Conservation (phyloP, 2,888 invertebrate genomes). For the Drosophila infuscata region DNA sequence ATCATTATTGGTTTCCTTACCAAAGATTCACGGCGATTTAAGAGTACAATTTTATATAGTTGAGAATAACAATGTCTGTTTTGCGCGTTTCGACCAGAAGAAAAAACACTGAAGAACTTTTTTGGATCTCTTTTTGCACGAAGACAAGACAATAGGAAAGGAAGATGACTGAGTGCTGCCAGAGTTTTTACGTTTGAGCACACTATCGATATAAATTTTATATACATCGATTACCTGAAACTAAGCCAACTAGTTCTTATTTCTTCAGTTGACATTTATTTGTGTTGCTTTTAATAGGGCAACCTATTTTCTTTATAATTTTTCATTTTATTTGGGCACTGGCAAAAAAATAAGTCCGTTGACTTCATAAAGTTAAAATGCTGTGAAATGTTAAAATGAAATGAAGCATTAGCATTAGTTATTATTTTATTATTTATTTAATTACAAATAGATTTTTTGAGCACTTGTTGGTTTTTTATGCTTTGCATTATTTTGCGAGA, state of each 20-base stretch:
- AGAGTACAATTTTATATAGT: background rate
- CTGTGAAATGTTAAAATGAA: too few species aligned
- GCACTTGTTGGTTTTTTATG: background rate
- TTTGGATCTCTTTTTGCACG: too few species aligned
- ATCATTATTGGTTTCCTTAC: background rate
- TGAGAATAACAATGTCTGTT: background rate
- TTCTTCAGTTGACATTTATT: background rate
- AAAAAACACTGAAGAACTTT: background rate
- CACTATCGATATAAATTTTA: background rate
- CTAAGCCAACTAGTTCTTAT: background rate
- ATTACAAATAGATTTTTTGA: background rate
- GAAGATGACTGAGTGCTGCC: constrained; percentile 4
- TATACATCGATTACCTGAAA: background rate
- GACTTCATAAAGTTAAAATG: constrained; percentile 3
- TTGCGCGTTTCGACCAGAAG: background rate
- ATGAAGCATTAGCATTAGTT: background rate
- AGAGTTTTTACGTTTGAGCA: background rate
- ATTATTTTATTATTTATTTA: too few species aligned
- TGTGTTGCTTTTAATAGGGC: background rate
- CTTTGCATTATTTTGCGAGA: background rate
- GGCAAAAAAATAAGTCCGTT: constrained; percentile 33
- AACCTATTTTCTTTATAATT: background rate
- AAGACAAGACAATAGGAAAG: background rate
- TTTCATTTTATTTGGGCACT: constrained; percentile 65
- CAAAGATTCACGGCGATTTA: background rate